Conservation (phyloP, 35 echinoderm and acorn worm species). For the Apostichopus parvimensis region DNA sequence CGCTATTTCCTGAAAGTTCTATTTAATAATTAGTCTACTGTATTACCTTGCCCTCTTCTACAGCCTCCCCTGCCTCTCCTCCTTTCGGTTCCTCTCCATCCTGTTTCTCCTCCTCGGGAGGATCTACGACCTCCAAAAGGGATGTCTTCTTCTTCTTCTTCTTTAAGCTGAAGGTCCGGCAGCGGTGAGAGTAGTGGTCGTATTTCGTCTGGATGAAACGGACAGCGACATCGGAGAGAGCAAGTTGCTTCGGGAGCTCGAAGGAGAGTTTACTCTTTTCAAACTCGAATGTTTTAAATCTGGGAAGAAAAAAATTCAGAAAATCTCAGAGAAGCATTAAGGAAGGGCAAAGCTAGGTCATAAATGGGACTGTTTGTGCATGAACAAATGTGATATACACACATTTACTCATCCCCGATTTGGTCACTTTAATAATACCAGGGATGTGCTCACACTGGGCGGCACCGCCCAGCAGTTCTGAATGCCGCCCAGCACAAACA, state of each 20-base stretch:
- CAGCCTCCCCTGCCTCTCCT: constrained; percentile 57
- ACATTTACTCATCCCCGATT: too few species aligned
- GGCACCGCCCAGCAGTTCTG: too few species aligned
- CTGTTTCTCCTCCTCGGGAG: background rate
- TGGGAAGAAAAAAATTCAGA: constrained; percentile 33
- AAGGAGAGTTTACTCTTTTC: constrained; percentile 74
- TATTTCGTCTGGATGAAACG: constrained; percentile 73
- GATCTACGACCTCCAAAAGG: constrained; percentile 29
- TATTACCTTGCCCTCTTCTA: constrained; percentile 35
- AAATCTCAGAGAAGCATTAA: too few species aligned
- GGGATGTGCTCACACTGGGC: too few species aligned
- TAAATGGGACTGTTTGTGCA: too few species aligned
- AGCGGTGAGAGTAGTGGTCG: constrained; percentile 93
- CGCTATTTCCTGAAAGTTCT: too few species aligned
- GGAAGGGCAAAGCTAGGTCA: too few species aligned
- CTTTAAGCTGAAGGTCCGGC: constrained; percentile 74
- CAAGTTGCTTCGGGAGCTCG: constrained; percentile 94
- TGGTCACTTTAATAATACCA: too few species aligned
- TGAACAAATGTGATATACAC: too few species aligned
- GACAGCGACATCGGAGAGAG: constrained; percentile 85
- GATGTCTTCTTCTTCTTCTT: constrained; percentile 56
- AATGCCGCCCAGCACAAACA: too few species aligned
- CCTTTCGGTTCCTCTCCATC: constrained; percentile 56
- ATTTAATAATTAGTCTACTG: background rate
- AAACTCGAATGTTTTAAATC: constrained; percentile 92